Percentiles rank a stretch among this genome's conserved stretches.
These are phyloP conservation scores for Apamea sordens DNA, from an alignment of 2,888 invertebrate genomes.

Conservation along the genomic window DNA sequence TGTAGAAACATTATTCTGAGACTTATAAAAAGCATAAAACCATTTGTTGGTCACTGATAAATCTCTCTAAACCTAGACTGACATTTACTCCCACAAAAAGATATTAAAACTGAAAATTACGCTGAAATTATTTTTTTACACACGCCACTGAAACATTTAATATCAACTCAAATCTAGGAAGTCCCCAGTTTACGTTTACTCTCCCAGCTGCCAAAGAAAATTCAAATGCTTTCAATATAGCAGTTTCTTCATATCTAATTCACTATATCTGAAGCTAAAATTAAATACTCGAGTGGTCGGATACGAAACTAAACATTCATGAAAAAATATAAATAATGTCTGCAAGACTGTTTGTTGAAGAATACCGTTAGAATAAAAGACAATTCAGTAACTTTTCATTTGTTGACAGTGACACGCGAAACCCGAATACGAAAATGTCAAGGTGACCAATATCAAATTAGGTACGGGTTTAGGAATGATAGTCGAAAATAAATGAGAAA, in stretches of 20 bases:
- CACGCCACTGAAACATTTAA: background rate
- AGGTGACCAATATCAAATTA: slow-evolving; percentile 11
- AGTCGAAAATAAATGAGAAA: background rate
- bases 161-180: slow-evolving; percentile 22
- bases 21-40: slow-evolving; percentile 2
- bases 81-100: slow-evolving; percentile 39
- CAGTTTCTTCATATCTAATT: slow-evolving; percentile 57
- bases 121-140: slow-evolving; percentile 9
- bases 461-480: background rate
- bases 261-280: slow-evolving; percentile 44
- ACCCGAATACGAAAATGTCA: slow-evolving; percentile 18
- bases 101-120: background rate
- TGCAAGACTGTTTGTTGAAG: slow-evolving; percentile 37
- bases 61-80: background rate
- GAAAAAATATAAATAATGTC: slow-evolving; percentile 20
- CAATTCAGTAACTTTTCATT: slow-evolving; percentile 9
- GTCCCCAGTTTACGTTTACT: background rate
- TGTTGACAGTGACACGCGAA: slow-evolving; percentile 1
- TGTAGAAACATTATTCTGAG: slow-evolving; percentile 1
- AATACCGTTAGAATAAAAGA: slow-evolving; percentile 22
- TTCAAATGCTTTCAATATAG: slow-evolving; percentile 59
- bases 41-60: slow-evolving; percentile 7
- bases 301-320: slow-evolving; percentile 25
- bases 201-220: slow-evolving; percentile 53
- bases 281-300: slow-evolving; percentile 41